Percentiles rank a stretch among this genome's conserved stretches.
phyloP scores from a whole-genome alignment of 2,797 vertebrate genomes.

The Australoheros facetus region DNA sequence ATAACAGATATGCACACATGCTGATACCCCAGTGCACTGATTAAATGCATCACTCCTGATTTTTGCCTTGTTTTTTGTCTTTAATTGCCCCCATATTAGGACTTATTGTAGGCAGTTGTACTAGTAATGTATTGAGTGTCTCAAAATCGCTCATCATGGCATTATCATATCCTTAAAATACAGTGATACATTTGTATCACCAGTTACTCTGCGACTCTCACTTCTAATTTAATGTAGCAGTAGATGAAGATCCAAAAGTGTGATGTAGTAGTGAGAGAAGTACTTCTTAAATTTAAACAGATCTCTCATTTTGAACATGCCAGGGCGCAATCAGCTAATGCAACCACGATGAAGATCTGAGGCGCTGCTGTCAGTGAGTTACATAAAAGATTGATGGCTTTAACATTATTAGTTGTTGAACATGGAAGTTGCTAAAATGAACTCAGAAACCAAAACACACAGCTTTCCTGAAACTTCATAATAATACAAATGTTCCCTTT shows the following conservation, averaged over 20 bases:
- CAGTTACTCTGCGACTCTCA: neutral
- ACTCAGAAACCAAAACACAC: rapidly evolving
- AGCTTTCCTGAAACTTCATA: neutral
- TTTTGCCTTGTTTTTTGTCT: neutral
- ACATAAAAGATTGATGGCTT: neutral
- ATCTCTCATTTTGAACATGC: neutral
- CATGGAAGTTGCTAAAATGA: neutral
- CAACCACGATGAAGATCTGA: no score
- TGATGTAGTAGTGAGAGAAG: neutral
- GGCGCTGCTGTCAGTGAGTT: neutral
- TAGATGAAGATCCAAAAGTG: constrained; percentile 1
- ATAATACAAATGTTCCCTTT: neutral
- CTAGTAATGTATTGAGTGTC: rapidly evolving
- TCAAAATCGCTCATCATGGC: neutral
- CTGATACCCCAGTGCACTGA: rapidly evolving
- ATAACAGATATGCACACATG: neutral
- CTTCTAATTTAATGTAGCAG: neutral
- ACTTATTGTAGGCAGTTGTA: neutral
- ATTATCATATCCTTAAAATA: rapidly evolving
- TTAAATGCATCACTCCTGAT: neutral
- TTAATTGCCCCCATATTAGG: neutral
- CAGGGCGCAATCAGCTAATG: neutral
- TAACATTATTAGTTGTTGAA: neutral
- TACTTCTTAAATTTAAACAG: neutral
- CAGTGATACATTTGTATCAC: neutral